Percentiles rank a stretch among this genome's conserved stretches.
phyloP scores from a whole-genome alignment of 1,140 invertebrate species.

The Atta colombica region DNA sequence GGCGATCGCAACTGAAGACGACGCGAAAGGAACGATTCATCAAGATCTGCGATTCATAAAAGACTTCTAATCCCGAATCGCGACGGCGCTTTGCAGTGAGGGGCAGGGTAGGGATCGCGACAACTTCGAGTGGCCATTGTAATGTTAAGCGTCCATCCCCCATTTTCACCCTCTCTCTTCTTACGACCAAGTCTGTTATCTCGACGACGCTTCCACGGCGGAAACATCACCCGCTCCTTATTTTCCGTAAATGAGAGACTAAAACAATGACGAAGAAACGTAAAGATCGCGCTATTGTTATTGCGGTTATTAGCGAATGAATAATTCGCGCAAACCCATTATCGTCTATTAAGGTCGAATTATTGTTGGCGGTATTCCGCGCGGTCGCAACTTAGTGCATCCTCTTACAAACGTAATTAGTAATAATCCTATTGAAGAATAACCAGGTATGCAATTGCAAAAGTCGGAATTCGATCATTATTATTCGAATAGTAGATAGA shows the following conservation, averaged over 20 bases:
- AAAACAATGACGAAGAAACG: slow-evolving; percentile 56
- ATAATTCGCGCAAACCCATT: slow-evolving; percentile 60
- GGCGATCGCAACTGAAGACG: slow-evolving; percentile 44
- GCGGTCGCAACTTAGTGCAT: slow-evolving; percentile 48
- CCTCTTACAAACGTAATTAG: slow-evolving; percentile 53
- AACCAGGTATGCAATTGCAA: slow-evolving; percentile 40
- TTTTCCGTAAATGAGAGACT: slow-evolving; percentile 50
- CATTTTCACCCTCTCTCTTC: slow-evolving; percentile 39
- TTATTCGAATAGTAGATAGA: not conserved
- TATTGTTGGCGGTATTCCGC: slow-evolving; percentile 30
- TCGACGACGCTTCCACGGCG: slow-evolving; percentile 44
- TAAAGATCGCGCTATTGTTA: slow-evolving; percentile 61
- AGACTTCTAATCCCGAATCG: slow-evolving; percentile 79
- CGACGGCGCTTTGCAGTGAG: slow-evolving; percentile 71
- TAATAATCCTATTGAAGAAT: slow-evolving; percentile 58
- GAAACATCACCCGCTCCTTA: slow-evolving; percentile 45
- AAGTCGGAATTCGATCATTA: slow-evolving; percentile 38
- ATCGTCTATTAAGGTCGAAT: slow-evolving; percentile 60
- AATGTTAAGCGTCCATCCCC: slow-evolving; percentile 76
- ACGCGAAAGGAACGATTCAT: slow-evolving; percentile 76
- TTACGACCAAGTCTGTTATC: slow-evolving; percentile 65
- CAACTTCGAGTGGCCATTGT: slow-evolving; percentile 76
- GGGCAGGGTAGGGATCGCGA: slow-evolving; percentile 37
- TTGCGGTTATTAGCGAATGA: slow-evolving; percentile 57
- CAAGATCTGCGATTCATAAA: slow-evolving; percentile 81